A percentile compares a stretch with the other conserved stretches of the same genome.
Conservation (phyloP, 2,113 vertebrate species). For the Motacilla alba region DNA sequence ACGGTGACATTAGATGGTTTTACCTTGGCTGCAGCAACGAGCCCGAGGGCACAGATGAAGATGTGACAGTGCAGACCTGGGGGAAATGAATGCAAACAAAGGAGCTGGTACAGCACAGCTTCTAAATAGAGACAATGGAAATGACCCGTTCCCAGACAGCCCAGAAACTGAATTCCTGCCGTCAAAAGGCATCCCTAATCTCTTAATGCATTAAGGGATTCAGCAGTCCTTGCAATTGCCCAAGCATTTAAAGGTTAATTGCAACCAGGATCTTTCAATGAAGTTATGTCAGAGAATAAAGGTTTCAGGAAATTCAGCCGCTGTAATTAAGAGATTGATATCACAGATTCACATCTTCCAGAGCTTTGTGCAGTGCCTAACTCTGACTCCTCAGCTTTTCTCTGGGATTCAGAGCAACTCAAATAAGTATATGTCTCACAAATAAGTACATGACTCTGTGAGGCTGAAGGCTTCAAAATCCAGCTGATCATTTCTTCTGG, state of each 20-base stretch:
- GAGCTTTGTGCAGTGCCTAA: background rate
- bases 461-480: background rate
- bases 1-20: background rate
- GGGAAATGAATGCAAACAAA: background rate
- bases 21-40: background rate
- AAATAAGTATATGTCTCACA: background rate
- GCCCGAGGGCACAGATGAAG: background rate
- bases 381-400: background rate
- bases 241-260: constrained; percentile 37
- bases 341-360: background rate
- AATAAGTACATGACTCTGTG: background rate
- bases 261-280: background rate
- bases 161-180: background rate
- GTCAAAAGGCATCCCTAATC: background rate
- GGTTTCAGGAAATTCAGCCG: background rate
- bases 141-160: background rate
- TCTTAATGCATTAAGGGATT: background rate
- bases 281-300: background rate
- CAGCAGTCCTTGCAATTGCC: background rate
- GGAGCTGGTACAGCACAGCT: background rate
- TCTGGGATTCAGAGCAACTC: background rate
- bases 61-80: background rate
- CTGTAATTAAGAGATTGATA: background rate
- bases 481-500: background rate
- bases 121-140: background rate